phyloP scores from a whole-genome alignment of 2,797 vertebrate genomes.

The Euphonia xanthogaster region DNA sequence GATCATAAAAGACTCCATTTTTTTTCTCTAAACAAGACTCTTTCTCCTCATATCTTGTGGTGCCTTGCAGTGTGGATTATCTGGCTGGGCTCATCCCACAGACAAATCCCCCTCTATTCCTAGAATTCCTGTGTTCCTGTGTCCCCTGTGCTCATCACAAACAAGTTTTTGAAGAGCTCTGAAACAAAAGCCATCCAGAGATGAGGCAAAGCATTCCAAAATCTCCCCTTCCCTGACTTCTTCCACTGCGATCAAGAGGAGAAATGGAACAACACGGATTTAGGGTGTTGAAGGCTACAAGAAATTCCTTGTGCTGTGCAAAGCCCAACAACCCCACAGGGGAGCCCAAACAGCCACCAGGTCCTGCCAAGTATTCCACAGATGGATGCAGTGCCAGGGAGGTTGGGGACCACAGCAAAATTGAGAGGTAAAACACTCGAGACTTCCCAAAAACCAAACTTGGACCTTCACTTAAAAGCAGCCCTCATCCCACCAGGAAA shows the following conservation, averaged over 20 bases:
- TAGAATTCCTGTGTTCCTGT: not conserved
- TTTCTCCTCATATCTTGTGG: not conserved
- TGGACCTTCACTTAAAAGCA: not conserved
- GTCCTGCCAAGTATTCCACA: not conserved
- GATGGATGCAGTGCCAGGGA: not conserved
- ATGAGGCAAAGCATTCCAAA: not conserved
- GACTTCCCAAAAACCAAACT: not conserved
- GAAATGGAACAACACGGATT: rapidly evolving
- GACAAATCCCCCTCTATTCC: not conserved
- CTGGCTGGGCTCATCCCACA: not conserved
- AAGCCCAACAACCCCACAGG: not conserved
- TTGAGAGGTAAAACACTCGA: rapidly evolving
- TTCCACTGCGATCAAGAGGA: not conserved
- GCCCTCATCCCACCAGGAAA: not conserved
- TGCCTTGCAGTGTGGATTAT: not conserved
- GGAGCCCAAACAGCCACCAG: not conserved
- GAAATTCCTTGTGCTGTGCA: not conserved
- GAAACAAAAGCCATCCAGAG: not conserved
- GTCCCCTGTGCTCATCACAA: not conserved
- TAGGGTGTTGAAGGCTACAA: not conserved
- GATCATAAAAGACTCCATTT: not conserved
- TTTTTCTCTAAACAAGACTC: not conserved
- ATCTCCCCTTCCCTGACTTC: not conserved
- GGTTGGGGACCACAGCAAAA: not conserved
- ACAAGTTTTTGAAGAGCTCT: not conserved